Evolutionary conservation across 1,140 invertebrate species (phyloP).

Genomic region (Drosophila fuyamai): DNA sequence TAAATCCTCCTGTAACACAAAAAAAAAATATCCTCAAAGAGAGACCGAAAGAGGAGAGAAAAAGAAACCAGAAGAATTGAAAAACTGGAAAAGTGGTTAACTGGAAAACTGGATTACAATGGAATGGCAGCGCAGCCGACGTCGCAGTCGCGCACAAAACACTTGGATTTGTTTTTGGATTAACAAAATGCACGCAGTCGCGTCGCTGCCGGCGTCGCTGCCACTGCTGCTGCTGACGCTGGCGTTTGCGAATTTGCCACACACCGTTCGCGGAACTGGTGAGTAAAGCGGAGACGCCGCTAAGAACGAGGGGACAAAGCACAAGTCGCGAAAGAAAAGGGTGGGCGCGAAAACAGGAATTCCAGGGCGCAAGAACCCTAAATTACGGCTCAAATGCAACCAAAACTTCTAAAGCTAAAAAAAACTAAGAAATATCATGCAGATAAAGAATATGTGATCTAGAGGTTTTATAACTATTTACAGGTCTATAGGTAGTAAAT

Average conservation of each 20-base stretch:
- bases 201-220: constrained; percentile 43
- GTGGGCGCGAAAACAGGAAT: constrained; percentile 10
- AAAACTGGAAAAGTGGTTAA: constrained; percentile 66
- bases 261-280: constrained; percentile 69
- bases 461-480: no score
- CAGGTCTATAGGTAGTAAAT: no score
- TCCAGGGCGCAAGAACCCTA: not conserved
- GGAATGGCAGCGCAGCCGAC: constrained; percentile 76
- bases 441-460: no score
- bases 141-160: constrained; percentile 68
- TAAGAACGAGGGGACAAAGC: not conserved
- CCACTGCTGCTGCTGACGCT: constrained; percentile 67
- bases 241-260: constrained; percentile 53
- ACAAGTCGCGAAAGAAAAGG: constrained; percentile 1
- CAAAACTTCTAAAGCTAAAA: not conserved
- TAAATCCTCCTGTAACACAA: constrained; percentile 29
- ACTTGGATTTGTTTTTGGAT: constrained; percentile 55
- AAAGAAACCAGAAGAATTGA: constrained; percentile 13
- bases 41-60: constrained; percentile 27
- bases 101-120: constrained; percentile 74
- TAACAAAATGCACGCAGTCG: constrained; percentile 71
- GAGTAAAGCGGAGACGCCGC: constrained; percentile 41
- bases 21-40: constrained; percentile 33
- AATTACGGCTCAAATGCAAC: not conserved
- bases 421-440: no score